Base-by-base conservation (phyloP, 1,140 invertebrate genomes). In the Cardiocondyla obscurior region DNA sequence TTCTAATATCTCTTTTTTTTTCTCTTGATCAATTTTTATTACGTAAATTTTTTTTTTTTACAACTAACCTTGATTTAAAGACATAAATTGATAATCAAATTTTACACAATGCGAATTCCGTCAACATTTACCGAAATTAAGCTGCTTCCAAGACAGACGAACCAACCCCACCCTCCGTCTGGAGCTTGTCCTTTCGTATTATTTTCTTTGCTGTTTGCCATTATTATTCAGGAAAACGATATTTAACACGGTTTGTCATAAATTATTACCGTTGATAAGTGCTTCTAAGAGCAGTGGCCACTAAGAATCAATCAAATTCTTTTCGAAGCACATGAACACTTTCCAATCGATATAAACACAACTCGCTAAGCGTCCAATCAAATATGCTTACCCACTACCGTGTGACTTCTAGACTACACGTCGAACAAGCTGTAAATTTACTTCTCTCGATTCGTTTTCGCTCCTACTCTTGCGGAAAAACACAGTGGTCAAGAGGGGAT, bases 161-260 rank as follows among this genome's bases (percentile, higher is more conserved):
- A 95, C 97, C 97, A 97, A 39, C 96, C 97, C 96, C 97, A 97
- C 57, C 97, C 97, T 19, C 96, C 96, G 89, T 97, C 96, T 22
- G 96, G 96, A 36, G 96, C 95, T 70, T 89, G 86, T 28, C 16
- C 84, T 7, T 70, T 88, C 25, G 12, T 39, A 10, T 81, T 55
- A 10, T 65, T 69, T 12, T 30, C 33, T 2, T 39, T 46, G 6
- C 62, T 76, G 6, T 69, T 76, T 67, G 65, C 44, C 51, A 39
- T 62, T 69, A 67, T 79, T 2, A 55, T 55, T 4, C 25, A 33
- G 6, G 33, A 4, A 5, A 42, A 57, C 2, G 2, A 16, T 55
- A 28, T 19, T 28, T 69, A 33, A 46, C 14, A 8, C 3, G n/a
- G 2, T 6, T 51, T 53, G 28, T 0, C 3, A n/a, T 46, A 22